These are phyloP conservation scores for Ammospiza nelsoni DNA, from an alignment of 2,113 vertebrate species.

Conservation along the genomic window DNA sequence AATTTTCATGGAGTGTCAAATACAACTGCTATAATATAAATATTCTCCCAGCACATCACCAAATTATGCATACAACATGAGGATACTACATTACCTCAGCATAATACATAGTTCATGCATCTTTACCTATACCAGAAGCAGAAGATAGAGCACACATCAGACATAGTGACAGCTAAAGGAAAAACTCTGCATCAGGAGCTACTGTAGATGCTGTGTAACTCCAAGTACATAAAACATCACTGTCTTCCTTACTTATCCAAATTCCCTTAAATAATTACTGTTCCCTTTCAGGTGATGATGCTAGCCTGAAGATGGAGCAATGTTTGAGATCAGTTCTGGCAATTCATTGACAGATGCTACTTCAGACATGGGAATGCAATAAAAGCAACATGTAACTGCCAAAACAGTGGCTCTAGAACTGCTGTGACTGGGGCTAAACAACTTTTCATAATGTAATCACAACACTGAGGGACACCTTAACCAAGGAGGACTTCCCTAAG, in stretches of 20 bases:
- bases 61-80: not conserved
- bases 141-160: constrained; percentile 35
- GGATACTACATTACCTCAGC: not conserved
- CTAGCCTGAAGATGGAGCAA: not conserved
- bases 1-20: not conserved
- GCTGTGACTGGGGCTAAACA: not conserved
- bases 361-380: not conserved
- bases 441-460: not conserved
- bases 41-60: not conserved
- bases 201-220: not conserved
- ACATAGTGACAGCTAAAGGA: constrained; percentile 1
- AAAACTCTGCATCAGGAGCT: not conserved
- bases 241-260: not conserved
- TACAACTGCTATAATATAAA: not conserved
- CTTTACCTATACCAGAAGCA: constrained; percentile 57
- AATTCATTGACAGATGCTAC: not conserved
- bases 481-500: not conserved
- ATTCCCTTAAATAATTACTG: not conserved
- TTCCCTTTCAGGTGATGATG: not conserved
- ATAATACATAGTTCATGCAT: constrained; percentile 6
- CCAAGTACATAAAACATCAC: not conserved
- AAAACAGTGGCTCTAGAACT: not conserved
- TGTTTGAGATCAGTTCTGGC: not conserved
- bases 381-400: not conserved
- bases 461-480: not conserved